These are phyloP conservation scores for Heliconius eleuchia DNA, from an alignment of 1,140 invertebrate species.

Conservation along the genomic window DNA sequence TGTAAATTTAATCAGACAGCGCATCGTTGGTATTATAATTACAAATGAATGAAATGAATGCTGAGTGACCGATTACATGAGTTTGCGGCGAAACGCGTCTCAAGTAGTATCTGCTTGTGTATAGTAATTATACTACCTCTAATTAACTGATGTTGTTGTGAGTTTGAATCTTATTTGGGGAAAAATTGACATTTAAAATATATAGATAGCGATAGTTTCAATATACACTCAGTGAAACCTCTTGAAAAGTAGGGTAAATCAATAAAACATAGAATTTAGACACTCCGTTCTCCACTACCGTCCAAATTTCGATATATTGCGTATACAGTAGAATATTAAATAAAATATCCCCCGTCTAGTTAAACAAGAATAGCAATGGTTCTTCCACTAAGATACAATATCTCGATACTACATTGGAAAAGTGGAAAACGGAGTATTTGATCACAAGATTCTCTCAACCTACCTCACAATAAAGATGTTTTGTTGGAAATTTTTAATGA, in stretches of 20 bases:
- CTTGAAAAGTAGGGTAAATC: too few species aligned
- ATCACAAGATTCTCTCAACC: background rate
- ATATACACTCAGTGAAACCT: too few species aligned
- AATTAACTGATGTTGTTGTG: background rate
- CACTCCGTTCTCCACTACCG: too few species aligned
- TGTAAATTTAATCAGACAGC: slow-evolving; percentile 35
- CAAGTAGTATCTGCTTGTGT: slow-evolving; percentile 9
- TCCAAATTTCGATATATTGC: too few species aligned
- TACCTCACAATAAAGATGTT: background rate
- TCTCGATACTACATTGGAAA: too few species aligned
- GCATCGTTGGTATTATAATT: slow-evolving; percentile 43
- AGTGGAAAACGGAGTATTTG: background rate
- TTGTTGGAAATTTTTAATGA: background rate
- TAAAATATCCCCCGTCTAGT: too few species aligned
- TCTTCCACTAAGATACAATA: too few species aligned
- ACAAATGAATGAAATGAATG: slow-evolving; percentile 41
- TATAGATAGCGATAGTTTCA: too few species aligned
- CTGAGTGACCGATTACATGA: slow-evolving; percentile 35
- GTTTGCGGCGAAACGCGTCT: slow-evolving; percentile 23
- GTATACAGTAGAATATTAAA: too few species aligned
- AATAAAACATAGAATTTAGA: too few species aligned
- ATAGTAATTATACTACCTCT: background rate
- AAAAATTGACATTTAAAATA: too few species aligned
- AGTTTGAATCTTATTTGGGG: background rate
- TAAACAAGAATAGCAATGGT: too few species aligned